Conservation (phyloP, 2,888 invertebrate genomes). For the Mimumesa dahlbomi region DNA sequence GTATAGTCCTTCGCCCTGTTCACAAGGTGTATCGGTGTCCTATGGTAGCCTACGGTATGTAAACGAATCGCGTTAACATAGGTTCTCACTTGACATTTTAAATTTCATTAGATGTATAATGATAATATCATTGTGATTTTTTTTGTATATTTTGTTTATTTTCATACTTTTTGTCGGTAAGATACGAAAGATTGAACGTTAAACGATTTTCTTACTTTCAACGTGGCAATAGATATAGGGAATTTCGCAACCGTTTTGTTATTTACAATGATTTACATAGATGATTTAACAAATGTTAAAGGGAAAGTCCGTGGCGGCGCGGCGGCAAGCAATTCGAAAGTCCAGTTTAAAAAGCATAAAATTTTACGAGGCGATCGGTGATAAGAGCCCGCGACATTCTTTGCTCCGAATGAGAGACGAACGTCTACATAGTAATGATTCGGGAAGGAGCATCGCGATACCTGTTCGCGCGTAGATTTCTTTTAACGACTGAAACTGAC, state of each 20-base stretch:
- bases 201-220: no score
- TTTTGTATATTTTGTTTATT: no score
- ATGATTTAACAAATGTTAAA: no score
- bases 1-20: constrained; percentile 20
- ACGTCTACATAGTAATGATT: background rate
- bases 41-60: constrained; percentile 21
- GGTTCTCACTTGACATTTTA: no score
- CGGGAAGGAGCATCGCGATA: constrained; percentile 10
- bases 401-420: background rate
- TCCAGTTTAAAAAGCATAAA: constrained; percentile 31
- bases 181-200: no score
- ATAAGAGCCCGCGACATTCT: constrained; percentile 38
- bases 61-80: constrained; percentile 38
- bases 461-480: constrained; percentile 13
- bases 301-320: constrained; percentile 26
- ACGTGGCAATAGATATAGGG: no score
- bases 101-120: no score
- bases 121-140: no score
- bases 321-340: constrained; percentile 37
- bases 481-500: constrained; percentile 38
- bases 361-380: constrained; percentile 42
- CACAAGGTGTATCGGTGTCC: constrained; percentile 11
- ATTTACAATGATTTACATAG: background rate
- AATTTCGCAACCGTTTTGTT: background rate
- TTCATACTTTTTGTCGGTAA: no score